These are phyloP conservation scores for Euclidia mi DNA, from an alignment of 2,888 invertebrate genomes.

Conservation along the genomic window DNA sequence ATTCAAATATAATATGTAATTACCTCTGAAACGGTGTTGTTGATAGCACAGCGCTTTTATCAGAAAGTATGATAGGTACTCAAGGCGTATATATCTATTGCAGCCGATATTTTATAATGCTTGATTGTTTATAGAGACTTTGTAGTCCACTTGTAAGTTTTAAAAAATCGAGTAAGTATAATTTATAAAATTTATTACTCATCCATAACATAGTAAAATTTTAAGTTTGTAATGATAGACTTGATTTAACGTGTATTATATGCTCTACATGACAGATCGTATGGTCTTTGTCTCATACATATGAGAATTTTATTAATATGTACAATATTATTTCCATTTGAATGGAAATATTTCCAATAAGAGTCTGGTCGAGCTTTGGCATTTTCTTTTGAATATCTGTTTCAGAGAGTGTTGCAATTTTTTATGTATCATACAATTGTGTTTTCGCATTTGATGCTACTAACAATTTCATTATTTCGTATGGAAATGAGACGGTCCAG, in stretches of 20 bases:
- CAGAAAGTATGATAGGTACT: no score
- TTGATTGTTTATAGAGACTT: no score
- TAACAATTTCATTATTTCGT: constrained; percentile 53
- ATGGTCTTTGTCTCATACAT: constrained; percentile 68
- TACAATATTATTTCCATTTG: constrained; percentile 80
- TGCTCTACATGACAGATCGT: constrained; percentile 59
- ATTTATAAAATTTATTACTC: no score
- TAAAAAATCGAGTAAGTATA: no score
- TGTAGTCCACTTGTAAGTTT: no score
- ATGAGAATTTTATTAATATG: constrained; percentile 79
- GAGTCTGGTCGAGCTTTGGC: constrained; percentile 66
- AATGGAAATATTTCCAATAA: constrained; percentile 85
- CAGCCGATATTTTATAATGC: no score
- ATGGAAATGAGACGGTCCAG: constrained; percentile 27
- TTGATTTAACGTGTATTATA: constrained; percentile 61
- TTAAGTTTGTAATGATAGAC: no score
- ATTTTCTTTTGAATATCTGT: constrained; percentile 65
- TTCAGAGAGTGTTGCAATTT: constrained; percentile 53
- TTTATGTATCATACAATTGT: constrained; percentile 34
- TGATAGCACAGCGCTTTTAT: no score
- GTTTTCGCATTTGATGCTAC: constrained; percentile 37
- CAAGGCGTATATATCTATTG: no score
- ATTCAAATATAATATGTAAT: no score
- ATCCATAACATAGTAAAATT: no score
- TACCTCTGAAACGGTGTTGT: no score